Percentiles rank a stretch among this genome's conserved stretches.
These are phyloP conservation scores for Onychostoma macrolepis DNA, from an alignment of 2,113 vertebrate genomes.

Conservation along the genomic window DNA sequence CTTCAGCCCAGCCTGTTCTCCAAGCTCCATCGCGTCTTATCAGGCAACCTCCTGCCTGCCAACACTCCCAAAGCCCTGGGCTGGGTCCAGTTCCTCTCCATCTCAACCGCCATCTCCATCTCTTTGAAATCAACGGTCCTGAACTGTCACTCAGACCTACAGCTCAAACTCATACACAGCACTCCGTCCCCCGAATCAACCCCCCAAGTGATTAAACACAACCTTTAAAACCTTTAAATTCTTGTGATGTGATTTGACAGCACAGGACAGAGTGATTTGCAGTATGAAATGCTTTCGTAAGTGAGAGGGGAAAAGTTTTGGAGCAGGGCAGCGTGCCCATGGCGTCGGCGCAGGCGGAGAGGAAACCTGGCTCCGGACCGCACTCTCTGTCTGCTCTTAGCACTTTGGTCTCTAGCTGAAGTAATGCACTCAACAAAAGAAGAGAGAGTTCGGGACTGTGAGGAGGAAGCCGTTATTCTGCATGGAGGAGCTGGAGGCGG, in stretches of 20 bases:
- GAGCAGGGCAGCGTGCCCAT: slow-evolving; percentile 34
- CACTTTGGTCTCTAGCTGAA: slow-evolving; percentile 46
- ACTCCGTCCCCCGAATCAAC: slow-evolving; percentile 59
- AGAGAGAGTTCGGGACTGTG: slow-evolving; percentile 29
- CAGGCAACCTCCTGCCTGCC: slow-evolving; percentile 43
- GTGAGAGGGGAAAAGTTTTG: slow-evolving; percentile 36
- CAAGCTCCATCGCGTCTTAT: slow-evolving; percentile 44
- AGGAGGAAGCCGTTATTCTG: slow-evolving; percentile 50
- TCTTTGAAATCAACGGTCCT: slow-evolving; percentile 24
- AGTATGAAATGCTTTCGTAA: slow-evolving; percentile 26
- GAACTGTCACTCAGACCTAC: slow-evolving; percentile 37
- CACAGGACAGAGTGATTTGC: neutral
- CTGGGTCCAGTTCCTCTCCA: slow-evolving; percentile 36
- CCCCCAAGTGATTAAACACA: slow-evolving; percentile 15
- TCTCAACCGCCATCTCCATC: slow-evolving; percentile 38
- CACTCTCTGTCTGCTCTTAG: slow-evolving; percentile 53
- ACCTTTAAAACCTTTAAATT: slow-evolving; percentile 18
- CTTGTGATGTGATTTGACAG: slow-evolving; percentile 9
- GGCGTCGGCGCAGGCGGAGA: slow-evolving; percentile 40
- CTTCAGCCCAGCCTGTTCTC: slow-evolving; percentile 41
- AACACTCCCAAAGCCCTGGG: slow-evolving; percentile 40
- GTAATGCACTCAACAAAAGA: slow-evolving; percentile 49
- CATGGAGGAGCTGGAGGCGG: slow-evolving; percentile 42
- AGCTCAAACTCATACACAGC: slow-evolving; percentile 60
- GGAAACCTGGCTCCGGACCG: slow-evolving; percentile 49